phyloP scores from a whole-genome alignment of 2,888 invertebrate species.

The Timema cristinae region DNA sequence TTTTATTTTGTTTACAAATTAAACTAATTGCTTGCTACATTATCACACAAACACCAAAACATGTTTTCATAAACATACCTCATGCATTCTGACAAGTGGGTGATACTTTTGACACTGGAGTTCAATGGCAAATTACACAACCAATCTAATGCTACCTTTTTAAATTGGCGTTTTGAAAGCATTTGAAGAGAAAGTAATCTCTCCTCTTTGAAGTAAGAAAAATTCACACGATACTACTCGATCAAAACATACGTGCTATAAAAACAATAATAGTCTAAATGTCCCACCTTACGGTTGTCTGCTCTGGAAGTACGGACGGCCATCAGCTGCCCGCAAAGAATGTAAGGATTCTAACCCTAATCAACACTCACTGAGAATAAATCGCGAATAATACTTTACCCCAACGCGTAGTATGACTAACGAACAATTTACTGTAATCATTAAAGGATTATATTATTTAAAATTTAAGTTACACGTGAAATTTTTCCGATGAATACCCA shows the following conservation, averaged over 20 bases:
- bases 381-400: slow-evolving; percentile 17
- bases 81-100: slow-evolving; percentile 42
- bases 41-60: too few relatives aligned
- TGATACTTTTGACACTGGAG: slow-evolving; percentile 29
- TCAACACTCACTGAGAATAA: slow-evolving; percentile 37
- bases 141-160: slow-evolving; percentile 19
- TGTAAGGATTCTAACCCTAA: slow-evolving; percentile 47
- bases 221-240: slow-evolving; percentile 18
- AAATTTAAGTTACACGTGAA: slow-evolving; percentile 44
- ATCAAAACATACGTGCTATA: slow-evolving; percentile 4
- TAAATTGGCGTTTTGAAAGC: neutral
- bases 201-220: too few relatives aligned
- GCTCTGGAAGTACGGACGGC: slow-evolving; percentile 38
- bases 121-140: slow-evolving; percentile 19
- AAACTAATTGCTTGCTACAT: too few relatives aligned
- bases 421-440: slow-evolving; percentile 17
- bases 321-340: slow-evolving; percentile 45
- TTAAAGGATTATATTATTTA: slow-evolving; percentile 23
- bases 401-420: slow-evolving; percentile 9
- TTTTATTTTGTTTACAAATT: too few relatives aligned
- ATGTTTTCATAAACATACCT: neutral
- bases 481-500: slow-evolving; percentile 43
- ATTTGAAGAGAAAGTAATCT: too few relatives aligned
- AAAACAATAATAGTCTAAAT: slow-evolving; percentile 24
- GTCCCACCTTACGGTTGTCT: slow-evolving; percentile 34